phyloP scores from a whole-genome alignment of 2,113 vertebrate species.

The Danionella cerebrum region DNA sequence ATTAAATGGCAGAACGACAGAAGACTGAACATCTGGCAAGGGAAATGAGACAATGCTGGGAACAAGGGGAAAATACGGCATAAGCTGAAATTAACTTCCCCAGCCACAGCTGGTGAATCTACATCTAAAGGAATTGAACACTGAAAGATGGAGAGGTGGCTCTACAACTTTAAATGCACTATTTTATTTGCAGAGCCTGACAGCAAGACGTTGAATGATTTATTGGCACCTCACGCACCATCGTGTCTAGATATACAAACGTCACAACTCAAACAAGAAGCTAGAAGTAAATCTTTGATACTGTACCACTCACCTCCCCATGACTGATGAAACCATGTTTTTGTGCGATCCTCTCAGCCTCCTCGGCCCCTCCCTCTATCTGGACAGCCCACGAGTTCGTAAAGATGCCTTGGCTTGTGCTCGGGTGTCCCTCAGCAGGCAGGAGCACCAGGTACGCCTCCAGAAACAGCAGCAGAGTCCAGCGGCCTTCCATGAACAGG shows the following conservation, averaged over 20 bases:
- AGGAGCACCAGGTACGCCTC: constrained; percentile 72
- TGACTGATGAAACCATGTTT: constrained; percentile 89
- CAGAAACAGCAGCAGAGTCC: constrained; percentile 58
- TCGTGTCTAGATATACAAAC: neutral
- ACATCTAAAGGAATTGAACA: constrained; percentile 11
- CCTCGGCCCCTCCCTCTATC: constrained; percentile 68
- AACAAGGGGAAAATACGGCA: neutral
- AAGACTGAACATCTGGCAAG: constrained; percentile 16
- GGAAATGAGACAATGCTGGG: constrained; percentile 2
- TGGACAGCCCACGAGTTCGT: constrained; percentile 92
- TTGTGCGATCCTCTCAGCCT: constrained; percentile 74
- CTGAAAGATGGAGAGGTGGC: neutral
- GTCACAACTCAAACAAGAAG: neutral
- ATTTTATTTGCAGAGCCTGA: neutral
- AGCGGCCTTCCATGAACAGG: constrained; percentile 66
- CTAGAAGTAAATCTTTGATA: neutral
- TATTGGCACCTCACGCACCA: neutral
- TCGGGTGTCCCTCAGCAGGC: constrained; percentile 55
- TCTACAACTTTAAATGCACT: too few species aligned
- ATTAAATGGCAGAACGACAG: constrained; percentile 21
- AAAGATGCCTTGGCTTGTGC: constrained; percentile 67
- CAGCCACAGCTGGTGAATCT: constrained; percentile 11
- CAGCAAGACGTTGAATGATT: neutral
- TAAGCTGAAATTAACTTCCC: constrained; percentile 28
- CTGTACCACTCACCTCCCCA: constrained; percentile 69